Base-by-base conservation (phyloP, 2,888 invertebrate species). In the Aphrophora alni region DNA sequence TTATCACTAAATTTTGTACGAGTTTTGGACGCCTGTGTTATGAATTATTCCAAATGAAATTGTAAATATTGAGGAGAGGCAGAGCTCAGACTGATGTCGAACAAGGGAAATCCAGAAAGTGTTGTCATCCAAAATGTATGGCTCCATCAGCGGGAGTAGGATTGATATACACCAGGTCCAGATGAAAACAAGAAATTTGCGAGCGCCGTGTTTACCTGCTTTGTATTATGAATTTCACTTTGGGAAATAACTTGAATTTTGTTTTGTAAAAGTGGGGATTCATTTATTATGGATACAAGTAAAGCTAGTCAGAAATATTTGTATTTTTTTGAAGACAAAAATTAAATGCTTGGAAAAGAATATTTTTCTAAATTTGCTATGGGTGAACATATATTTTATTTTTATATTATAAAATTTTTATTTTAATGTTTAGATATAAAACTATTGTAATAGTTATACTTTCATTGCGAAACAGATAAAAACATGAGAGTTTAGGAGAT, bases 91-190 rank as follows among this genome's bases (percentile, higher is more conserved):
- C 69, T 77, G 59, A 76, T 81, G 81, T 81, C 69, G 81, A 75
- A 59, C 81, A 78, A 75, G 81, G 81, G 81, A 81, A 81, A 81
- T 81, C 81, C 81, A 44, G 75, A 51, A 28, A 70, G 75, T 75
- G 70, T 75, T 75, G 75, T 75, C 75, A 81, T 81, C 26, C 77
- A 81, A 81, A 75, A 81, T 81, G 75, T 70, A 81, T 78, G 75
- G 73, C 75, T 81, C 81, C 78, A 81, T 81, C 81, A 75, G 81
- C 44, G 71, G 24, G 74, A 27, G 59, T n/a, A n/a, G 77, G 78
- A 78, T 78, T 78, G 78, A 78, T 78, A 73, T 28, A 10, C 7
- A 14, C 7, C 17, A 44, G 44, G 44, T 14, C 44, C 44, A 17
- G 44, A 12, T 12, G 44, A 17, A 12, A 44, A 17, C 14, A 4